A percentile compares a stretch with the other conserved stretches of the same genome.
phyloP scores from a whole-genome alignment of 2,888 invertebrate genomes.

The Leucophenga montana region DNA sequence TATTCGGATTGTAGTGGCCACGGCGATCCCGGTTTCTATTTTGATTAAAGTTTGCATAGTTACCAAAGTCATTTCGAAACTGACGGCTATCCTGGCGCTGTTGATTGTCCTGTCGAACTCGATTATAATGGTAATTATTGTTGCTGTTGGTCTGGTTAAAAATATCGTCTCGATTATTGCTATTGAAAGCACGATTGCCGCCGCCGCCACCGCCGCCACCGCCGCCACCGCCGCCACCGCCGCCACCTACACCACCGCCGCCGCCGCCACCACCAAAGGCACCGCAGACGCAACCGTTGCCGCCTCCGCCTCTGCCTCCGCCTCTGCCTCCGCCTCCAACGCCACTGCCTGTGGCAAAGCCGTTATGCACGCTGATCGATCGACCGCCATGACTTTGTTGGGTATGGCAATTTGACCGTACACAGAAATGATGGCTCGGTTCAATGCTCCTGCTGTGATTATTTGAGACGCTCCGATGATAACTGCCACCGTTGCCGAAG shows the following conservation, averaged over 20 bases:
- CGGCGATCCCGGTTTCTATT: conserved; percentile 60
- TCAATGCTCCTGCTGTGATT: conserved; percentile 13
- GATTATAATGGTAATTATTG: conserved; percentile 47
- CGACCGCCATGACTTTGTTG: conserved; percentile 31
- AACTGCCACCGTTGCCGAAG: conserved; percentile 30
- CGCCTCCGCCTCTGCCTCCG: not conserved
- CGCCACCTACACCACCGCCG: not conserved
- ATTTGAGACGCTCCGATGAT: conserved; percentile 34
- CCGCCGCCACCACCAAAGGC: conserved; percentile 5
- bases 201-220: not conserved
- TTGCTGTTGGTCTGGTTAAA: conserved; percentile 30
- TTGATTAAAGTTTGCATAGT: conserved; percentile 66
- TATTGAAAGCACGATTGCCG: conserved; percentile 9
- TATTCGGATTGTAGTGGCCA: conserved; percentile 57
- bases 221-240: not conserved
- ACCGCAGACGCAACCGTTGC: not conserved
- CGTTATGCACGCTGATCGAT: not conserved
- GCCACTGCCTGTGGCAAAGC: conserved; percentile 29
- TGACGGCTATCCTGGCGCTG: conserved; percentile 54
- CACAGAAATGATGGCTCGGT: not conserved
- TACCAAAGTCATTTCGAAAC: conserved; percentile 61
- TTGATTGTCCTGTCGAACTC: conserved; percentile 28
- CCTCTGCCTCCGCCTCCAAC: not conserved
- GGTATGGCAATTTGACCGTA: not conserved
- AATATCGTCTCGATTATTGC: not conserved